Conservation (phyloP, 2,888 invertebrate species). For the Acleris holmiana region DNA sequence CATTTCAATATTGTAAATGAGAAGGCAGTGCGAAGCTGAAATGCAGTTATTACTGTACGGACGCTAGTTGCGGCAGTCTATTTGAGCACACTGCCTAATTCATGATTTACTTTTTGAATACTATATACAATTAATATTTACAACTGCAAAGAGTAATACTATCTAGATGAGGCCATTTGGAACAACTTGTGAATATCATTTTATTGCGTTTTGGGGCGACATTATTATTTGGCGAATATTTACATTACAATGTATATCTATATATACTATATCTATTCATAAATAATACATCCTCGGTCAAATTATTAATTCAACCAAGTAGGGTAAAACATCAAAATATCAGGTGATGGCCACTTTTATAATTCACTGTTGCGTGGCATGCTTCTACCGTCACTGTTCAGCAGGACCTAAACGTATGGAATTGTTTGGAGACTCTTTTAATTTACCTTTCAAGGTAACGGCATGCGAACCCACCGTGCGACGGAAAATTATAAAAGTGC, state of each 20-base stretch:
- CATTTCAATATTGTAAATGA: conserved; percentile 1
- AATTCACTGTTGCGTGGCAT: too few relatives aligned
- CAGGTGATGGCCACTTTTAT: too few relatives aligned
- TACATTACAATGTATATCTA: neutral
- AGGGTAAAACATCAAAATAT: too few relatives aligned
- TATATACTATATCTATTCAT: neutral
- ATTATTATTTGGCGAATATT: conserved; percentile 13
- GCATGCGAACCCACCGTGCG: too few relatives aligned
- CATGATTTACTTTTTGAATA: conserved; percentile 35
- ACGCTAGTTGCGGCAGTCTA: neutral
- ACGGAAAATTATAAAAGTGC: too few relatives aligned
- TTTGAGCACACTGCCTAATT: conserved; percentile 21
- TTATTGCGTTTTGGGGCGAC: conserved; percentile 3
- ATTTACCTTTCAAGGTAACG: too few relatives aligned
- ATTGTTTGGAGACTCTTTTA: too few relatives aligned
- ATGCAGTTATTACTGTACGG: conserved; percentile 13
- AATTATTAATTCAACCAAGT: too few relatives aligned
- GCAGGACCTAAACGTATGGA: too few relatives aligned
- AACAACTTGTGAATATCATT: neutral
- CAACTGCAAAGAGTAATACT: conserved; percentile 8
- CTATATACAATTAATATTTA: conserved; percentile 33
- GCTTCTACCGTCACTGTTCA: too few relatives aligned
- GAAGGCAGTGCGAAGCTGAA: conserved; percentile 22
- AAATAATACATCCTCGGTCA: too few relatives aligned
- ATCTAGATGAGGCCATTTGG: conserved; percentile 20